Evolutionary conservation across 2,113 vertebrate genomes (phyloP), one percentile per base, ranked within the genome.

Genomic region (Passer montanus): DNA sequence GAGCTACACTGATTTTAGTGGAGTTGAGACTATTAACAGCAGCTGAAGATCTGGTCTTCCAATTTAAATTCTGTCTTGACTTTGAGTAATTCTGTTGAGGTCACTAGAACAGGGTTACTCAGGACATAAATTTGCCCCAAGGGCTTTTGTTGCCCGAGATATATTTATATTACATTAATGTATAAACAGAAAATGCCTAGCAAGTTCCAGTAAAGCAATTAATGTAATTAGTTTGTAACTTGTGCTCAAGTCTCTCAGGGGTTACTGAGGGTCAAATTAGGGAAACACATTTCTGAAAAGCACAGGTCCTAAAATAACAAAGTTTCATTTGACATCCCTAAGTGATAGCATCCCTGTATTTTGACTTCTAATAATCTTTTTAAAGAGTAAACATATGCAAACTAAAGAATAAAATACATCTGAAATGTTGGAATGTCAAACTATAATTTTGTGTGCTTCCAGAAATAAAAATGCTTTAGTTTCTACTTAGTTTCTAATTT

Each of bases 11-110:
- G 41, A 81, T 74, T 77, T 49, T 46, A 84, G 58, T 24, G 24
- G 28, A 63, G 73, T 31, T 92, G 55, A 78, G 35, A 41, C 64
- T 81, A 77, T 80, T 94, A 89, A 41, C n/a, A 63, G 87, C 84
- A 68, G 84, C 49, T 77, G 85, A 92, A 89, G 85, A 97, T 92
- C 82, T 93, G 89, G 35, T 86, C 90, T 93, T 90, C 47, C 84
- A 80, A 88, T 96, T 96, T 90, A 94, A 97, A 95, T 96, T 96
- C 94, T 93, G 76, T 93, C 93, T 94, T 97, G 93, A 96, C 95
- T 96, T 96, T 96, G 93, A 96, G 73, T 96, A 93, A 96, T 97
- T 90, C 92, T 56, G 56, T 69, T 90, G 76, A 97, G 93, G 95
- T 96, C 95, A 96, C 31, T 46, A 70, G 94, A 90, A 81, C 95